Evolutionary conservation across 2,797 vertebrate genomes (phyloP).

Genomic region (Melanotaenia nigrans): DNA sequence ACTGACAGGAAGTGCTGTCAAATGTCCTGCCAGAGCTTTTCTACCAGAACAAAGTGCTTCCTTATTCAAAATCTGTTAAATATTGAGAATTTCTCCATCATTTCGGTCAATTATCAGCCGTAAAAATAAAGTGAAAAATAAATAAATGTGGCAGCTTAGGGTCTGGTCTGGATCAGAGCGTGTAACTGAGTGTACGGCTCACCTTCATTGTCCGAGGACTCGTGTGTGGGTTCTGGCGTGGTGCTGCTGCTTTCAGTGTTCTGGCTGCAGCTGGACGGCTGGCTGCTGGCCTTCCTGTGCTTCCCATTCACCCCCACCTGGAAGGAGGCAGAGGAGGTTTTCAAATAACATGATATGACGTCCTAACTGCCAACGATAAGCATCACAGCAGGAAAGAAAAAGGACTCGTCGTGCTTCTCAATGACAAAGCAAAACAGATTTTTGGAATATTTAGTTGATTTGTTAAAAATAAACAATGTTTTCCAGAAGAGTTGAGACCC

Average conservation of each 20-base stretch:
- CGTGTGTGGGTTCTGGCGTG: conserved; percentile 92
- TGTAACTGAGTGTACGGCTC: conserved; percentile 22
- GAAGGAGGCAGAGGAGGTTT: background rate
- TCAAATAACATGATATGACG: background rate
- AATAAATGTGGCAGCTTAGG: no score
- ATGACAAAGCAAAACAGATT: no score
- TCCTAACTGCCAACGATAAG: background rate
- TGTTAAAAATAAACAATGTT: no score
- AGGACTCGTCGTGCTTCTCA: background rate
- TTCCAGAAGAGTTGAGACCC: no score
- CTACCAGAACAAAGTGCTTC: no score
- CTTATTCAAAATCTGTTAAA: no score
- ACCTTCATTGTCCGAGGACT: conserved; percentile 94
- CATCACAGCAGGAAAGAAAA: background rate
- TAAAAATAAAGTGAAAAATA: no score
- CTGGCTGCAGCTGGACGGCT: conserved; percentile 94
- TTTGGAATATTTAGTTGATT: no score
- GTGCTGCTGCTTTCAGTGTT: conserved; percentile 96
- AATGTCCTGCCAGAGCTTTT: no score
- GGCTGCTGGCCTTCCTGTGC: conserved; percentile 92
- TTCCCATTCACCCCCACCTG: conserved; percentile 80
- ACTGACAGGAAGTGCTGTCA: no score
- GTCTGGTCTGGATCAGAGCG: background rate
- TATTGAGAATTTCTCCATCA: no score
- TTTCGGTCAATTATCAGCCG: no score